Percentiles rank a stretch among this genome's conserved stretches.
Evolutionary conservation across 2,113 vertebrate genomes (phyloP).

Genomic region (human): GRCh38 chr17:45753501-45754000

Average conservation of each 20-base stretch:
- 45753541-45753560: background rate
- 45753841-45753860: background rate
- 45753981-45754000: background rate
- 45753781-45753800: background rate
- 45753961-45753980: background rate
- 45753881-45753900: background rate
- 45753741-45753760: too few relatives aligned
- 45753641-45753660: background rate
- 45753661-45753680: background rate
- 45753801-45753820: too few relatives aligned
- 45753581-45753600: background rate
- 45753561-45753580: background rate
- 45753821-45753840: background rate
- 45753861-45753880: background rate
- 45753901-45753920: background rate
- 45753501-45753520: rapidly evolving
- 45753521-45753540: rapidly evolving
- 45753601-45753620: background rate
- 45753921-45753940: background rate
- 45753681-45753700: background rate
- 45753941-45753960: background rate
- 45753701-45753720: background rate
- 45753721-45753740: background rate
- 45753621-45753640: background rate
- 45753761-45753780: background rate